A percentile compares a stretch with the other conserved stretches of the same genome.
phyloP scores from a whole-genome alignment of 2,888 invertebrate species.

The Scelioninae gen. 2 region DNA sequence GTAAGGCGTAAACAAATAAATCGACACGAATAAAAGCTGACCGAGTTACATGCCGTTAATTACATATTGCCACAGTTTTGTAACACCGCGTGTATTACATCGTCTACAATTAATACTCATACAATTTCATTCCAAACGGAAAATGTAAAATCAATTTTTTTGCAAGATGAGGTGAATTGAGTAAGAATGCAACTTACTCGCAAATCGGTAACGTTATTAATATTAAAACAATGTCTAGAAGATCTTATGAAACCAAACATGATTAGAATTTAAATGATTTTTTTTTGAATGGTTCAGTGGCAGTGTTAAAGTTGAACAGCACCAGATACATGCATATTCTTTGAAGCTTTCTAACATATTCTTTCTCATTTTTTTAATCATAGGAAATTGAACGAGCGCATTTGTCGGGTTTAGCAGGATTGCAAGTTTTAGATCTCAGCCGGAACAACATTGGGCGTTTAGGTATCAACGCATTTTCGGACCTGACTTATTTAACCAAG shows the following conservation, averaged over 20 bases:
- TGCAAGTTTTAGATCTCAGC: conserved; percentile 88
- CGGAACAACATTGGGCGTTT: conserved; percentile 89
- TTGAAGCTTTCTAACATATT: conserved; percentile 8
- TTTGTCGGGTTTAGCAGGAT: conserved; percentile 80
- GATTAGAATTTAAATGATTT: conserved; percentile 25
- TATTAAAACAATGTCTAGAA: too few species aligned
- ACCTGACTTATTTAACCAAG: conserved; percentile 82
- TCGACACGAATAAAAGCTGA: conserved; percentile 22
- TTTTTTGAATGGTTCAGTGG: conserved; percentile 1
- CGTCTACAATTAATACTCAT: conserved; percentile 6
- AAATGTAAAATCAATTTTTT: conserved; percentile 18
- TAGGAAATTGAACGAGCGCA: conserved; percentile 87
- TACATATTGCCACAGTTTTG: conserved; percentile 28
- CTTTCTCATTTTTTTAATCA: conserved; percentile 68
- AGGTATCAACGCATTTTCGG: conserved; percentile 88
- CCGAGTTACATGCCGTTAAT: conserved; percentile 29
- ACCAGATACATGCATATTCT: background rate
- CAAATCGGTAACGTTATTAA: too few species aligned
- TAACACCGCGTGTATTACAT: conserved; percentile 13
- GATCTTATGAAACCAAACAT: conserved; percentile 22
- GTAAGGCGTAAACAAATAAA: conserved; percentile 75
- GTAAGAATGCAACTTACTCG: conserved; percentile 21
- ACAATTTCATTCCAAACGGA: conserved; percentile 15
- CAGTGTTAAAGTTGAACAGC: background rate
- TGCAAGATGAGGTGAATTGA: conserved; percentile 20